Evolutionary conservation across 2,797 vertebrate species (phyloP).

Genomic region (Heteromormyrus szaboi): DNA sequence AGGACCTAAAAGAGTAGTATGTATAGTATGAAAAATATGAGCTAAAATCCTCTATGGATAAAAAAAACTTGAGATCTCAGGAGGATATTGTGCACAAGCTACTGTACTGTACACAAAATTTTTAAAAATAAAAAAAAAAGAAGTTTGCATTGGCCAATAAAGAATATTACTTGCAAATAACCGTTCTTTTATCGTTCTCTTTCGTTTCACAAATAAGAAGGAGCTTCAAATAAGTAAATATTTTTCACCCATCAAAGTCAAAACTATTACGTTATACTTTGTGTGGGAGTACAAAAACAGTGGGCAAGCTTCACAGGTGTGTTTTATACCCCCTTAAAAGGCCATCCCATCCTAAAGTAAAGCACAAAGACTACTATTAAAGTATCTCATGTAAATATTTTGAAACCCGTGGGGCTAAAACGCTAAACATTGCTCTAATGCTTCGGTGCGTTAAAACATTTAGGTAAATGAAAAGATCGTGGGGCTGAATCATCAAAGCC

Average conservation of each 20-base stretch:
- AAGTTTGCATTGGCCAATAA: not conserved
- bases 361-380: constrained; percentile 45
- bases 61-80: no score
- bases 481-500: constrained; percentile 39
- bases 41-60: not conserved
- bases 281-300: constrained; percentile 34
- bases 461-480: constrained; percentile 33
- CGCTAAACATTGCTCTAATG: constrained; percentile 42
- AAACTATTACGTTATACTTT: constrained; percentile 2
- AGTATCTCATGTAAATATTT: constrained; percentile 47
- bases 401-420: constrained; percentile 33
- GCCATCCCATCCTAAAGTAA: constrained; percentile 32
- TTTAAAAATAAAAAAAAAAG: not conserved
- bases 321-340: constrained; percentile 43
- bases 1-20: no score
- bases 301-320: constrained; percentile 40
- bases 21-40: not conserved
- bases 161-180: not conserved
- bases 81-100: not conserved
- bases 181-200: not conserved
- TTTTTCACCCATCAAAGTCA: constrained; percentile 29
- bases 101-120: not conserved
- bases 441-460: constrained; percentile 28
- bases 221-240: constrained; percentile 40
- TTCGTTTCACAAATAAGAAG: constrained; percentile 10